Base-by-base conservation (phyloP, 2,888 invertebrate genomes). In the Lasioglossum figueresi region DNA sequence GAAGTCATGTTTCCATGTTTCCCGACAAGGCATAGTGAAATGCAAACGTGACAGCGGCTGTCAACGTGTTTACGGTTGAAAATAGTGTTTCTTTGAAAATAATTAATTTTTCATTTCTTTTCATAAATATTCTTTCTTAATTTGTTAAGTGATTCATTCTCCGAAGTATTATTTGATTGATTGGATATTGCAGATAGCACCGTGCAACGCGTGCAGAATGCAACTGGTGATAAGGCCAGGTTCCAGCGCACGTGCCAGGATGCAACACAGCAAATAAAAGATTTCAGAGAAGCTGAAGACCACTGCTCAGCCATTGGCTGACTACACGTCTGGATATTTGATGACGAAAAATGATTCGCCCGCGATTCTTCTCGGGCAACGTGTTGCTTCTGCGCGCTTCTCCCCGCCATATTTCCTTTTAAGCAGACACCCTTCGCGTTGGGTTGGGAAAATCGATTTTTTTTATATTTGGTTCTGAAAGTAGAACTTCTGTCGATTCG, bases 261-360 rank as follows among this genome's bases (percentile, higher is more conserved):
- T n/a, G 37, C 23, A 10, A 23, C 23, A 4, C n/a, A 12, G 16
- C 37, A 37, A 37, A 37, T n/a, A 37, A 68, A 68, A 37, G 37
- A 68, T 37, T 68, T 68, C 23, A 1, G 6, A 10, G 73, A 79
- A 79, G 72, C 10, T 10, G 4, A 66, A 52, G 43, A 27, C 19
- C n/a, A 8, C 48, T 66, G n/a, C 48, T 19, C 19, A 19, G 52
- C 37, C 31, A 66, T 73, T 66, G 40, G n/a, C 72, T 73, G 66
- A 73, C 40, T 63, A n/a, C 34, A 12, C 52, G 48, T 31, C 27
- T 19, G 40, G 16, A 43, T 68, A 68, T 73, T 73, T 31, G 66
- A 66, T 72, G 12, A 48, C 63, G 80, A 40, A 77, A 72, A 59
- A 71, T 34, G 76, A 76, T 34, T 43, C 52, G 8, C 16, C 56